Base-by-base conservation (phyloP, 2,888 invertebrate genomes). In the Sussaba pulchella region DNA sequence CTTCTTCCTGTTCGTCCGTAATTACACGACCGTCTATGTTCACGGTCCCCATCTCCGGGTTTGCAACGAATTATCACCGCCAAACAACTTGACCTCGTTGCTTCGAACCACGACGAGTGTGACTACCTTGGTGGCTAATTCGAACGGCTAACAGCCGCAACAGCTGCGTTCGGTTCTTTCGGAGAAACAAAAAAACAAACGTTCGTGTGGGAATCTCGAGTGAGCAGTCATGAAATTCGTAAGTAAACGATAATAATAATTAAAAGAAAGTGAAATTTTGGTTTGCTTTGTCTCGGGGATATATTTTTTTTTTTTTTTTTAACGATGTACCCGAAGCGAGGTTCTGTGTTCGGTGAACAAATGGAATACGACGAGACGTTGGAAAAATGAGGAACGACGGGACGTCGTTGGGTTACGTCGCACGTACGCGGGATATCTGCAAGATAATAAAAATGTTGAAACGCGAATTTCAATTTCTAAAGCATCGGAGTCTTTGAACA, bases 221-320 rank as follows among this genome's bases (percentile, higher is more conserved):
- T 24, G 17, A 47, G 8, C 69, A 59, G 66, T 43, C 77, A 81
- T 81, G 81, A 81, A 81, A 77, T 70, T 77, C 77, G 81, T 81
- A 70, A 81, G 81, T 81, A 71, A 31, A 31, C 9, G 19, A 9
- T 19, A 50, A 50, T 50, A 50, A 19, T 31, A n/a, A 36, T 14
- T 14, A 31, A 14, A 57, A 57, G n/a, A 57, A 31, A 54, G n/a
- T n/a, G 14, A 54, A 21, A 54, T 2, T 24, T 54, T 54, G 52
- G 24, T 24, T 54, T n/a, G n/a, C 52, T 12, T 8, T 54, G 12
- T n/a, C n/a, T n/a, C n/a, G n/a, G n/a, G n/a, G n/a, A n/a, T n/a
- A n/a, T n/a, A n/a, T n/a, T n/a, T n/a, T n/a, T n/a, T n/a, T n/a
- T n/a, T n/a, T n/a, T n/a, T n/a, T n/a, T n/a, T n/a, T n/a, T n/a